Evolutionary conservation across 1,140 invertebrate species (phyloP), one percentile per base, ranked within the genome.

Genomic region (Bombyx mori): DNA sequence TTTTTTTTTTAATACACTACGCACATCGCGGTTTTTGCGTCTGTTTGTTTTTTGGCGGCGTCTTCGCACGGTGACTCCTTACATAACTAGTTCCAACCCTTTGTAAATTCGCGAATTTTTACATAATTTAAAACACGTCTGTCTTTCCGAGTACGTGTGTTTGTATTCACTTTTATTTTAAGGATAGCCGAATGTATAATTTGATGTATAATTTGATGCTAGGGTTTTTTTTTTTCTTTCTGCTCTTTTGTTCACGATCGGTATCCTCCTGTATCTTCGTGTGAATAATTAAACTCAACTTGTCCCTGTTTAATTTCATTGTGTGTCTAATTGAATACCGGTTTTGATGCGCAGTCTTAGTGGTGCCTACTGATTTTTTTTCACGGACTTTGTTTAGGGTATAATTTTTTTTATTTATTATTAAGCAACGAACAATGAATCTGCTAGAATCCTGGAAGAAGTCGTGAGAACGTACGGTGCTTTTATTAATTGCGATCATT

Each of bases 41-140:
- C 66, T 84, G 82, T 87, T 87, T 87, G 82, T 87, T 85, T 87
- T 82, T 83, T 51, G 50, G 71, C 73, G 71, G 66, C 70, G 74
- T 66, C 78, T 84, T 87, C 84, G 79, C 84, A 87, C 82, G 84
- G 68, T 75, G 81, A 83, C 86, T 87, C 84, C 78, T 82, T 84
- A 86, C 83, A 73, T 79, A 73, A 63, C 82, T 82, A 35, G 42
- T 81, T 68, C 56, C 69, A 68, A 66, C 78, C 79, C 82, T 71
- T 76, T 60, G 54, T 63, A 51, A 8, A 66, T 81, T 72, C 69
- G 76, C 63, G 69, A 67, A 73, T 71, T 84, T 35, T 84, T 84
- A 73, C 82, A 86, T 86, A 84, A 35, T 79, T 71, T 73, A 77
- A 79, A 67, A 80, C 69, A 66, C n/a, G n/a, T 48, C 35, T 56